Conservation (phyloP, 2,113 vertebrate species). For the Arizona elegans region DNA sequence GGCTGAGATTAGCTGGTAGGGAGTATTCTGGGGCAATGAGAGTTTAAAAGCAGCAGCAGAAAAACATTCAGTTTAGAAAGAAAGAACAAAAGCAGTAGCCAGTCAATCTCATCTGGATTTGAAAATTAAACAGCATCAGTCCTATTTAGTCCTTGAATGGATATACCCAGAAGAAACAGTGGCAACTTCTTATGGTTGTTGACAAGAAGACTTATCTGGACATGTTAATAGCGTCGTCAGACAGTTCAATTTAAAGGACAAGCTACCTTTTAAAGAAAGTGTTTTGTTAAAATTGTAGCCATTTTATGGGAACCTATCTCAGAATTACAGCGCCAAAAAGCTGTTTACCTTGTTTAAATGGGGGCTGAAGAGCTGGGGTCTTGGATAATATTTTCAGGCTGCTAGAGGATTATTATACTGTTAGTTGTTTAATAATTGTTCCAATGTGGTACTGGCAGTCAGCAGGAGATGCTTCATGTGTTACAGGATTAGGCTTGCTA, state of each 20-base stretch:
- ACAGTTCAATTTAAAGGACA: not conserved
- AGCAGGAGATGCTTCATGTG: conserved; percentile 1
- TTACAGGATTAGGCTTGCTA: conserved; percentile 9
- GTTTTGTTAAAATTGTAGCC: not conserved
- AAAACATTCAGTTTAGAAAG: not conserved
- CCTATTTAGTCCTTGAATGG: not conserved
- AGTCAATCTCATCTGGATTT: not conserved
- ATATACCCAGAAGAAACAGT: not conserved
- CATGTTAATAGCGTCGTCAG: not conserved
- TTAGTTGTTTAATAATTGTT: not conserved
- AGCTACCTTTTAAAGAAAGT: not conserved
- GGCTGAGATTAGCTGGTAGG: not conserved
- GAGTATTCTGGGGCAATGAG: not conserved
- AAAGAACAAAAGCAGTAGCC: not conserved
- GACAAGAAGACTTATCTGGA: not conserved
- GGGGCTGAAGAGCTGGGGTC: not conserved
- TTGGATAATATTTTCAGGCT: not conserved
- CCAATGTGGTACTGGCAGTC: not conserved
- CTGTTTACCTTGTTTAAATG: not conserved
- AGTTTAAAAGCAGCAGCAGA: not conserved
- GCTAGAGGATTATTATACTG: not conserved
- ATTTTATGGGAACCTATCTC: not conserved
- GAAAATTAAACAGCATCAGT: not conserved
- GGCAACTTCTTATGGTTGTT: not conserved
- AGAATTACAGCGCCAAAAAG: not conserved